Percentiles rank a stretch among this genome's conserved stretches.
Conservation (phyloP, 2,888 invertebrate genomes). For the Aethes cnicana region DNA sequence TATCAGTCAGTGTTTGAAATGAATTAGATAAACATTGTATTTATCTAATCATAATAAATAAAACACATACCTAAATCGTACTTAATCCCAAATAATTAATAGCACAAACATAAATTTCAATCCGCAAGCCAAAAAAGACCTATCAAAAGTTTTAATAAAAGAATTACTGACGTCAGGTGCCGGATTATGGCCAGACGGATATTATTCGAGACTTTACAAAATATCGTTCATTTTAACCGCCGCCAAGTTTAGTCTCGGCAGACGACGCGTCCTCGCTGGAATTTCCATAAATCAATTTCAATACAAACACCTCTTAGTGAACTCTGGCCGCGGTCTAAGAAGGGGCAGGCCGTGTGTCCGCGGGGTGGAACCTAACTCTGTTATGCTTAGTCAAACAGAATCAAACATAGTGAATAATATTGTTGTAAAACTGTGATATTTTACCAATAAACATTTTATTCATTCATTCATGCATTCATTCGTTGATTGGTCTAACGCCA, state of each 20-base stretch:
- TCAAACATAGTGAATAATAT: no score
- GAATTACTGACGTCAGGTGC: slow-evolving; percentile 17
- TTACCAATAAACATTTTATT: no score
- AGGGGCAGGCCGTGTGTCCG: slow-evolving; percentile 41
- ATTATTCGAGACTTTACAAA: slow-evolving; percentile 38
- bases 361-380: no score
- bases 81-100: no score
- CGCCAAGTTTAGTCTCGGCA: slow-evolving; percentile 51
- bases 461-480: no score
- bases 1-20: no score
- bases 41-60: no score
- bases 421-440: background rate
- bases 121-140: background rate
- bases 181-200: slow-evolving; percentile 16
- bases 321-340: slow-evolving; percentile 67
- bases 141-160: slow-evolving; percentile 12
- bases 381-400: no score
- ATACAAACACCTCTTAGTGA: slow-evolving; percentile 81
- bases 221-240: slow-evolving; percentile 61
- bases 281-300: slow-evolving; percentile 81
- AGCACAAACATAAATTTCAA: no score
- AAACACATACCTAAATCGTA: no score
- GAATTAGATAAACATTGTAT: no score
- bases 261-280: slow-evolving; percentile 66
- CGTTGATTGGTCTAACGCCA: no score